A percentile compares a stretch with the other conserved stretches of the same genome.
phyloP scores from a whole-genome alignment of 2,113 vertebrate species.

The Sinocyclocheilus grahami region DNA sequence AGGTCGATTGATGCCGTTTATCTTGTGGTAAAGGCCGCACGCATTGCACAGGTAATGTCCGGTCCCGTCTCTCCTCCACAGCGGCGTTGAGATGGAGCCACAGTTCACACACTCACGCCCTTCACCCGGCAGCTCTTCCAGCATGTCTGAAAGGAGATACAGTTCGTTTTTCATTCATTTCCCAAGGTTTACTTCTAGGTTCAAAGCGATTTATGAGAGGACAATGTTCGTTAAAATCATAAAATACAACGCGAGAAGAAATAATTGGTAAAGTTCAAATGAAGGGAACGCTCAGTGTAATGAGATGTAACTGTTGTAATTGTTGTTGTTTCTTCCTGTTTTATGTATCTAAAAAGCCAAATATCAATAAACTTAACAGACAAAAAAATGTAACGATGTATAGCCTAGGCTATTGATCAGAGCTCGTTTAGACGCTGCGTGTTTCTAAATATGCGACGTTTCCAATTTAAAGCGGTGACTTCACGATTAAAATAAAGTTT shows the following conservation, averaged over 20 bases:
- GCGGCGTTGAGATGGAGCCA: constrained; percentile 93
- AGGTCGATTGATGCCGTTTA: constrained; percentile 96
- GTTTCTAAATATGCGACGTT: background rate
- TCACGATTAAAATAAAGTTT: background rate
- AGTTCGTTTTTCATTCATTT: background rate
- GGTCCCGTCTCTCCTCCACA: constrained; percentile 95
- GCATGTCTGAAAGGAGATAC: constrained; percentile 74
- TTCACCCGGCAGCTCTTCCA: constrained; percentile 86
- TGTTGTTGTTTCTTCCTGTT: too few relatives aligned
- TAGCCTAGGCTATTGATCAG: background rate
- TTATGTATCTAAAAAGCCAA: background rate
- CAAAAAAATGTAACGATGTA: background rate
- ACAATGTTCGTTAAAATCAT: background rate
- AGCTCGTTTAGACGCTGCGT: background rate
- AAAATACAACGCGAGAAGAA: background rate
- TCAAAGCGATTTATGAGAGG: background rate
- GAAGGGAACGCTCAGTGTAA: background rate
- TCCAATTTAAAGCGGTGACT: background rate
- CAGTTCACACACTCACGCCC: constrained; percentile 97
- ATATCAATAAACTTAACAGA: background rate
- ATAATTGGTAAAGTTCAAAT: background rate
- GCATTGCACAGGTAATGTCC: constrained; percentile 98
- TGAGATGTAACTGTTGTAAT: background rate
- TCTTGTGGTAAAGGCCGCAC: constrained; percentile 97
- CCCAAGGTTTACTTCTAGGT: background rate